Conservation (phyloP, 2,888 invertebrate species). For the Plagodis pulveraria region DNA sequence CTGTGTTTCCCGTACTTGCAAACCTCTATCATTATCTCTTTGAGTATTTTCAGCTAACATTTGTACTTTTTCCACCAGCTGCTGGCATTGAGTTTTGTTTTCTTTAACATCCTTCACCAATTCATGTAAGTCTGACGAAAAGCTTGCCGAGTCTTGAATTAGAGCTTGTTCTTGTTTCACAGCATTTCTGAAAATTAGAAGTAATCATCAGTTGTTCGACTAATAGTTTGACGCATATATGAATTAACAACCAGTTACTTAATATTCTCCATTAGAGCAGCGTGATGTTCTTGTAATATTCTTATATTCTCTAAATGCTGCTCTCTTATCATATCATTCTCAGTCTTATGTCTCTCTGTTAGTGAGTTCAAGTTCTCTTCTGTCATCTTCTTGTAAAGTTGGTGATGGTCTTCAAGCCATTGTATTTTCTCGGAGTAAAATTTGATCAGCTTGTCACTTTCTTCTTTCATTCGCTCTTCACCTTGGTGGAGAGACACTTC, state of each 20-base stretch:
- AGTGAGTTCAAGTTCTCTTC: slow-evolving; percentile 78
- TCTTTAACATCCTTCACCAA: slow-evolving; percentile 75
- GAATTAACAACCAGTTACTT: slow-evolving; percentile 56
- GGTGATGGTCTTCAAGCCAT: slow-evolving; percentile 82
- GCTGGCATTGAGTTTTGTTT: slow-evolving; percentile 73
- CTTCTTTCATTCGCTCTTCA: slow-evolving; percentile 86
- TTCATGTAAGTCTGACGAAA: slow-evolving; percentile 78
- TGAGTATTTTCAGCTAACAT: slow-evolving; percentile 70
- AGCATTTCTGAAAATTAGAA: slow-evolving; percentile 66
- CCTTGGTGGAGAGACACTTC: slow-evolving; percentile 83
- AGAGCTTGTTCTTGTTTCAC: slow-evolving; percentile 80
- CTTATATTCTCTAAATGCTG: slow-evolving; percentile 78
- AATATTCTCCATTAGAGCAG: slow-evolving; percentile 83
- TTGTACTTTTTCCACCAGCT: slow-evolving; percentile 78
- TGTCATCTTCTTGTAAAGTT: slow-evolving; percentile 75
- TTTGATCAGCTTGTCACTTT: slow-evolving; percentile 79
- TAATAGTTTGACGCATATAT: neutral
- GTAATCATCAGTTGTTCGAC: no score
- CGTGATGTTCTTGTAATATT: slow-evolving; percentile 78
- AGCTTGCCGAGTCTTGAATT: slow-evolving; percentile 77
- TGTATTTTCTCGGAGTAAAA: slow-evolving; percentile 80
- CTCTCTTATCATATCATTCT: slow-evolving; percentile 69
- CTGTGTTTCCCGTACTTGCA: slow-evolving; percentile 83
- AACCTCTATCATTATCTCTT: slow-evolving; percentile 72
- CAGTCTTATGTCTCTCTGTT: slow-evolving; percentile 73